phyloP scores from a whole-genome alignment of 2,797 vertebrate genomes.

The Pantherophis vulpinus region DNA sequence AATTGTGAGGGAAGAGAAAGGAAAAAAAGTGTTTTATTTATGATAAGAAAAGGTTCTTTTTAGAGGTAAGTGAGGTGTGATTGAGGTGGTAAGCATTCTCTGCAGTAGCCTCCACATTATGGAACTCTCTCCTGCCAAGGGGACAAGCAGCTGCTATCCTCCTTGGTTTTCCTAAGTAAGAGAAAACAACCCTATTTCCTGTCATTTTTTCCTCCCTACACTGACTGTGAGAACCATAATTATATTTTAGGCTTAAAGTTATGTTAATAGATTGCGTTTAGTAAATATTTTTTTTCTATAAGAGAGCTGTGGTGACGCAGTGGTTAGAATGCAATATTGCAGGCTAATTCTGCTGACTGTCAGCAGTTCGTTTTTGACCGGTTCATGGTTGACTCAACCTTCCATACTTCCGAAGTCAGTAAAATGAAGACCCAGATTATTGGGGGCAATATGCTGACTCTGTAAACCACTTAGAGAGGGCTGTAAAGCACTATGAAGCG shows the following conservation, averaged over 20 bases:
- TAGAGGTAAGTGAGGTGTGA: neutral
- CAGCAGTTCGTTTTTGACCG: neutral
- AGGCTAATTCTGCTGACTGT: neutral
- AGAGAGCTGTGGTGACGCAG: neutral
- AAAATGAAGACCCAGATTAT: neutral
- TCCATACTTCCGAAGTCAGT: neutral
- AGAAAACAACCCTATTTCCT: neutral
- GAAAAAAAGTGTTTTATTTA: neutral
- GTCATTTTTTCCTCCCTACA: fast-evolving
- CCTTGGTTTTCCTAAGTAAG: neutral
- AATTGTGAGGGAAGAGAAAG: neutral
- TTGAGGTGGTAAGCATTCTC: neutral
- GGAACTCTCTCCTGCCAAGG: neutral
- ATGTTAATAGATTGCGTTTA: neutral
- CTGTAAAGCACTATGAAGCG: neutral
- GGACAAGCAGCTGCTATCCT: neutral
- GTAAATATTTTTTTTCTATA: neutral
- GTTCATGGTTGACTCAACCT: neutral
- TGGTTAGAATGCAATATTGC: neutral
- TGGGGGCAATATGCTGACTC: neutral
- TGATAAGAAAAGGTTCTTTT: neutral
- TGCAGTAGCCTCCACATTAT: neutral
- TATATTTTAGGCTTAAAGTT: neutral
- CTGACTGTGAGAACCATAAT: neutral
- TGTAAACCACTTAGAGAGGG: neutral